These are phyloP conservation scores for Marmota flaviventris DNA, from an alignment of 2,113 vertebrate genomes.

Conservation along the genomic window DNA sequence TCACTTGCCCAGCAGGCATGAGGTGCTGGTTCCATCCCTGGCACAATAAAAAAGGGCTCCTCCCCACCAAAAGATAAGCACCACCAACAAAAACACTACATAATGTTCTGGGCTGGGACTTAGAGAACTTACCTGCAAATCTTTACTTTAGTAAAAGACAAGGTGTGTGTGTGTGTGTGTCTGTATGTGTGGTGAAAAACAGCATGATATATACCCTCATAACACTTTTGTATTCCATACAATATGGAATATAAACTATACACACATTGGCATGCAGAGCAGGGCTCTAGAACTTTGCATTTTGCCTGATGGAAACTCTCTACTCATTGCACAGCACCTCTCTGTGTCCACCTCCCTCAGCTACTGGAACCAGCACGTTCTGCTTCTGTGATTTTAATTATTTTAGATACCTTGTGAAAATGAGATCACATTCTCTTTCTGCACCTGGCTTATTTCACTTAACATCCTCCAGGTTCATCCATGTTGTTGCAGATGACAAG, in stretches of 20 bases:
- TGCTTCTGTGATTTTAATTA: constrained; percentile 33
- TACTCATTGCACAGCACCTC: neutral
- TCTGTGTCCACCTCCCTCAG: neutral
- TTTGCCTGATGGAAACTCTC: neutral
- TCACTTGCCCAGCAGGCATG: neutral
- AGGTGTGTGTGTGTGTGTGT: neutral
- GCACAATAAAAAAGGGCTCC: no score
- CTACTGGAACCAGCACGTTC: neutral
- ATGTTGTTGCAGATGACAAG: neutral
- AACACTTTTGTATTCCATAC: neutral
- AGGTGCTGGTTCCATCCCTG: neutral
- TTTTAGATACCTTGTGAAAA: neutral
- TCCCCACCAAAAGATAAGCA: no score
- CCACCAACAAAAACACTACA: neutral
- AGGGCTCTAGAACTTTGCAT: neutral
- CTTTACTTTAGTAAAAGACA: neutral
- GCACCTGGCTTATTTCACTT: neutral
- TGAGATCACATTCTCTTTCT: neutral
- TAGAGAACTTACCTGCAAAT: constrained; percentile 18
- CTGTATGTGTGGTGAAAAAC: neutral
- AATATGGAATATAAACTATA: neutral
- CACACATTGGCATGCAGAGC: neutral
- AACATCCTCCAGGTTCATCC: neutral
- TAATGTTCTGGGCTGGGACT: constrained; percentile 21
- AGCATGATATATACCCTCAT: neutral